Base-by-base conservation (phyloP, 2,888 invertebrate genomes). In the Stenolophus ochropezus region DNA sequence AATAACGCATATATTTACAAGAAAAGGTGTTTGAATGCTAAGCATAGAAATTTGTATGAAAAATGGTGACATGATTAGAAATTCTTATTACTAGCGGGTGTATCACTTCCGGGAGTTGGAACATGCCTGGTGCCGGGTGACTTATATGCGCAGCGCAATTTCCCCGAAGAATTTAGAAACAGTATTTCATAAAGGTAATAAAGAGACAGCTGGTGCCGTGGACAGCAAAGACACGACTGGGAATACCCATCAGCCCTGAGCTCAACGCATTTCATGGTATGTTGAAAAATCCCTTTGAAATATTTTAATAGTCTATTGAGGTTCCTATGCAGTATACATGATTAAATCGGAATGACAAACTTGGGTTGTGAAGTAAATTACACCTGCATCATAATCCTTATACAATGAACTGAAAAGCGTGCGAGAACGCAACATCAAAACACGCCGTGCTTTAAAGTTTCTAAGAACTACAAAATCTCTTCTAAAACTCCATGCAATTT, bases 101-200 rank as follows among this genome's bases (percentile, higher is more conserved):
- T 42, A 47, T 71, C 18, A 71, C 53, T 75, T 74, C 42, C 56
- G 6, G 16, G 21, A 21, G 18, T 20, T 42, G 56, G 20, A 20
- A 20, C 56, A 21, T 5, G 56, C 56, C 18, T 18, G 11, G 56
- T 6, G 56, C 11, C 51, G 51, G 14, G 33, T 16, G 16, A 33
- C 16, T 53, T 75, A 75, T 75, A 75, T 74, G 47, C 47, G 74
- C 20, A 4, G 14, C 51, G 47, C 74, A 74, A 74, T 75, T 75
- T 75, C 53, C 51, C 75, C 25, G 18, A 51, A 75, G 75, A 75
- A 75, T 75, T 75, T 51, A 21, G 75, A 75, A 53, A 75, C 75
- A 75, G 53, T 75, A 75, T 75, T 75, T 75, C 75, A 53, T 75
- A 53, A 75, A 75, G 47, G 75, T 53, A 75, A 75, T 75, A 75